Percentiles rank a stretch among this genome's conserved stretches.
Evolutionary conservation across 92 coral and sea anemone species (phyloP).

Genomic region (Zoanthus sociatus): DNA sequence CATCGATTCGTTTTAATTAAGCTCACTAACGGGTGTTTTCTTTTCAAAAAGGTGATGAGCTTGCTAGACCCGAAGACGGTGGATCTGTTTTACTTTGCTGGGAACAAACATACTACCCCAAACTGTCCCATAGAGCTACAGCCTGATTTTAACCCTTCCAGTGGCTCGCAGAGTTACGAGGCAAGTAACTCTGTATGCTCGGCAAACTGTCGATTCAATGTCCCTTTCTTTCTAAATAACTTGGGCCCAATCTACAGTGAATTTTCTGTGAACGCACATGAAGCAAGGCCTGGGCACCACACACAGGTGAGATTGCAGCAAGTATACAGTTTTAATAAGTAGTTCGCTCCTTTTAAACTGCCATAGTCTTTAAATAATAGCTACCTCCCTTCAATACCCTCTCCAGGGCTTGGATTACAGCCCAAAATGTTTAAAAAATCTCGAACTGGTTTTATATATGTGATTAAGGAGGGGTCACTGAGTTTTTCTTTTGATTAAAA

Average conservation of each 20-base stretch:
- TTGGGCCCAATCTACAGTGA: constrained; percentile 89
- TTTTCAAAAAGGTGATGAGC: constrained; percentile 74
- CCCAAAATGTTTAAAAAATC: no score
- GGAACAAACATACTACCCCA: constrained; percentile 83
- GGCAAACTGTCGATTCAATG: constrained; percentile 53
- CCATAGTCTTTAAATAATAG: no score
- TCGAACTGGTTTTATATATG: no score
- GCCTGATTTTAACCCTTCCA: constrained; percentile 85
- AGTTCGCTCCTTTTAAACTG: no score
- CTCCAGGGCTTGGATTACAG: no score
- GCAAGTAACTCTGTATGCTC: constrained; percentile 62
- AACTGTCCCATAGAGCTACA: constrained; percentile 83
- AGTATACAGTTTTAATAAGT: no score
- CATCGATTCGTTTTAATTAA: no score
- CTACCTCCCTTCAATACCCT: no score
- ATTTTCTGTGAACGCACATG: constrained; percentile 88
- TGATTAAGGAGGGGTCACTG: no score
- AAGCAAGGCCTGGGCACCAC: constrained; percentile 99
- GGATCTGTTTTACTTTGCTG: constrained; percentile 89
- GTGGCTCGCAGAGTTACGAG: constrained; percentile 83
- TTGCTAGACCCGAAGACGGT: constrained; percentile 84
- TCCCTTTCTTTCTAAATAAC: constrained; percentile 92
- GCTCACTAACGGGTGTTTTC: no score
- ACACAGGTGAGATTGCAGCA: constrained; percentile 72
- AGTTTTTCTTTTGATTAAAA: no score